Evolutionary conservation across 2,797 vertebrate genomes (phyloP).

Genomic region (Epinephelus coioides): DNA sequence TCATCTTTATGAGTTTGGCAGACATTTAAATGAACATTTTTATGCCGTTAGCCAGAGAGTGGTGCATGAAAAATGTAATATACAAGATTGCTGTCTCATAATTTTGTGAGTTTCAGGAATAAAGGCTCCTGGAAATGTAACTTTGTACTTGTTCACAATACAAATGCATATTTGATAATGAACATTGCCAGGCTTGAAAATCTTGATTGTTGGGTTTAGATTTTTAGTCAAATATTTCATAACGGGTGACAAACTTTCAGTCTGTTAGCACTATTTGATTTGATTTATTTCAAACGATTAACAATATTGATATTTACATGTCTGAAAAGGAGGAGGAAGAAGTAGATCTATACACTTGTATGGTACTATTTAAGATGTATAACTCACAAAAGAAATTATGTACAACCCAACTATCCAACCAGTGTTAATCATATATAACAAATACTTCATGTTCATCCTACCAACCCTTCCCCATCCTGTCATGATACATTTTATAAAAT

Average conservation of each 20-base stretch:
- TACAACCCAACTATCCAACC: too few species aligned
- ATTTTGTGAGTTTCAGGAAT: not conserved
- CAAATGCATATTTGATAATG: not conserved
- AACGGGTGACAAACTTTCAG: not conserved
- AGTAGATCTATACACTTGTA: too few species aligned
- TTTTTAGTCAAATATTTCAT: not conserved
- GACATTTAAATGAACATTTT: conserved; percentile 6
- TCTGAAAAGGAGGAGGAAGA: too few species aligned
- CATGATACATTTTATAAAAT: not conserved
- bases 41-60: not conserved
- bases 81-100: not conserved
- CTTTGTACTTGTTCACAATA: not conserved
- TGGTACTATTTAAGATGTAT: too few species aligned
- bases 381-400: too few species aligned
- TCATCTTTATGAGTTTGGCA: conserved; percentile 1
- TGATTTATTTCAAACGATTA: too few species aligned
- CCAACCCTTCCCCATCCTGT: not conserved
- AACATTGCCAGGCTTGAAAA: not conserved
- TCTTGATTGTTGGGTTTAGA: not conserved
- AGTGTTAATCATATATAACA: too few species aligned
- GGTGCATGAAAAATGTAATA: not conserved
- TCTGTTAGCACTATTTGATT: not conserved
- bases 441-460: too few species aligned
- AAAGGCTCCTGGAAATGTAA: not conserved
- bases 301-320: too few species aligned